Evolutionary conservation across 2,888 invertebrate genomes (phyloP).

Genomic region (Cryptus viduatorius): DNA sequence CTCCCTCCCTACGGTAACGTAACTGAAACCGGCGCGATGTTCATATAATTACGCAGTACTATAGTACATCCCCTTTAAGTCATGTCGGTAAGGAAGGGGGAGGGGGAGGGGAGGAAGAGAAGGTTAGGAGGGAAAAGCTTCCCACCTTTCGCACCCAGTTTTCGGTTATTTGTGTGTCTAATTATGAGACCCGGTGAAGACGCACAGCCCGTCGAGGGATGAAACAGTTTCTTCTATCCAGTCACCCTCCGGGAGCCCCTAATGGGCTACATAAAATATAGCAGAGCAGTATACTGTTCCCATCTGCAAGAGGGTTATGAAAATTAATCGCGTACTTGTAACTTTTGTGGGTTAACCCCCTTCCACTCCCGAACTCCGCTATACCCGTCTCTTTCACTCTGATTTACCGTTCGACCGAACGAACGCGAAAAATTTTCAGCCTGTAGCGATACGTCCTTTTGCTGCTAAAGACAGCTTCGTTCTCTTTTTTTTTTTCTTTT

Average conservation of each 20-base stretch:
- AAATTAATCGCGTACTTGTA: constrained; percentile 66
- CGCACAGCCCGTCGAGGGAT: constrained; percentile 31
- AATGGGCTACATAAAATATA: constrained; percentile 66
- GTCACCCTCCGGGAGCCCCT: constrained; percentile 44
- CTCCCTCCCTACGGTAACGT: constrained; percentile 8
- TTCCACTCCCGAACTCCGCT: constrained; percentile 20
- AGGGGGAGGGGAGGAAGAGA: background rate
- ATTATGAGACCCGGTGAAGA: constrained; percentile 48
- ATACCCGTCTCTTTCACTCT: constrained; percentile 17
- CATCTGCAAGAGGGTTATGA: constrained; percentile 61
- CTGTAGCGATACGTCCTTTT: constrained; percentile 1
- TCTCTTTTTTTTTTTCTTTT: background rate
- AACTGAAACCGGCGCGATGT: constrained; percentile 28
- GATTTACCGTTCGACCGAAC: constrained; percentile 9
- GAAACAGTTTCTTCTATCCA: constrained; percentile 56
- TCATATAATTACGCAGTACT: constrained; percentile 40
- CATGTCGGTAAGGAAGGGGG: constrained; percentile 16
- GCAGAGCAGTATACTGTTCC: constrained; percentile 38
- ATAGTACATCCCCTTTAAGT: constrained; percentile 41
- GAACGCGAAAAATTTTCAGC: constrained; percentile 12
- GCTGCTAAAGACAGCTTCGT: background rate
- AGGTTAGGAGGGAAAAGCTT: background rate
- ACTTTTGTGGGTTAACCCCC: constrained; percentile 48
- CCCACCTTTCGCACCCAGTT: constrained; percentile 44
- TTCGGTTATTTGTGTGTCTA: constrained; percentile 63